Percentiles rank a stretch among this genome's conserved stretches.
Evolutionary conservation across 1,140 invertebrate genomes (phyloP).

Genomic region (Drosophila nigromelanica): DNA sequence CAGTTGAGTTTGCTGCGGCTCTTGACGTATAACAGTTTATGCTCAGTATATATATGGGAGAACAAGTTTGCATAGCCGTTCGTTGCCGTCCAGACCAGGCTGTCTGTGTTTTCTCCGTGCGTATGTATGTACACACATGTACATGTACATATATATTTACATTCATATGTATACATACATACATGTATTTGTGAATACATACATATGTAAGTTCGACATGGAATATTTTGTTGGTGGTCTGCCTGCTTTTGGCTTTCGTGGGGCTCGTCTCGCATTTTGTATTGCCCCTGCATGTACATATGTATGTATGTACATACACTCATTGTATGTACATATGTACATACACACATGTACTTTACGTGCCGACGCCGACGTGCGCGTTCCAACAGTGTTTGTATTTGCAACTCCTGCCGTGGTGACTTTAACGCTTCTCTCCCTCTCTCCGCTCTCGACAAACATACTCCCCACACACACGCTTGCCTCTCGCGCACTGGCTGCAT

Average conservation of each 20-base stretch:
- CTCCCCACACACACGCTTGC: background rate
- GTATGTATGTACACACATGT: background rate
- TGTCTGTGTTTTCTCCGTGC: slow-evolving; percentile 9
- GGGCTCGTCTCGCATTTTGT: slow-evolving; percentile 62
- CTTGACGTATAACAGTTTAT: slow-evolving; percentile 50
- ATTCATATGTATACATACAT: no score
- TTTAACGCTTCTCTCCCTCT: background rate
- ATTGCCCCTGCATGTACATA: slow-evolving; percentile 6
- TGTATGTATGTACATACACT: slow-evolving; percentile 1
- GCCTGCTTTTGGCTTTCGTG: slow-evolving; percentile 56
- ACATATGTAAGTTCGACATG: slow-evolving; percentile 11
- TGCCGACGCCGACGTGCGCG: slow-evolving; percentile 39
- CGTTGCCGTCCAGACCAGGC: slow-evolving; percentile 1
- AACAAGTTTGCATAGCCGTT: slow-evolving; percentile 46
- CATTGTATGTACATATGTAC: background rate
- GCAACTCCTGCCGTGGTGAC: slow-evolving; percentile 13
- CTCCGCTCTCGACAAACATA: background rate
- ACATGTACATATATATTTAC: background rate
- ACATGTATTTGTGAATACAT: no score
- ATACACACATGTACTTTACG: slow-evolving; percentile 18
- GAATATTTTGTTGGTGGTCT: slow-evolving; percentile 29
- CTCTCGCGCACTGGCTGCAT: slow-evolving; percentile 4
- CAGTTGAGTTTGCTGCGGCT: slow-evolving; percentile 7
- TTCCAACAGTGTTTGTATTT: slow-evolving; percentile 20
- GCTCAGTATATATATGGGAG: slow-evolving; percentile 25